Conservation (phyloP, 1,140 invertebrate genomes). For the Drosophila eugracilis region DNA sequence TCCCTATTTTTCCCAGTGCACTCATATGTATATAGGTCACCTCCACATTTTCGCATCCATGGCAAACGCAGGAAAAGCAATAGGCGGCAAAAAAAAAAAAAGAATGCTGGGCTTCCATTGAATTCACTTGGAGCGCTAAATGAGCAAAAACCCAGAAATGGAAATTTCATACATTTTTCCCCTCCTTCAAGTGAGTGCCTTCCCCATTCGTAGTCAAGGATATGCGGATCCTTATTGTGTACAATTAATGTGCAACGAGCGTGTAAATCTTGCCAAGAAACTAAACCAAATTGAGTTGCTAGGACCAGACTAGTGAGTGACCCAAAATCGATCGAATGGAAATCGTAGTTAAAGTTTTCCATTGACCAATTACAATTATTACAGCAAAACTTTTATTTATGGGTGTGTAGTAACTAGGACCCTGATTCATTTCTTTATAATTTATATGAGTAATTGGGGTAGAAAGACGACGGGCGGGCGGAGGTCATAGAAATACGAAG, state of each 20-base stretch:
- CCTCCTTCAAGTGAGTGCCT: neutral
- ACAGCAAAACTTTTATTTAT: constrained; percentile 76
- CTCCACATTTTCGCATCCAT: constrained; percentile 38
- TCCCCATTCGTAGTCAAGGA: constrained; percentile 61
- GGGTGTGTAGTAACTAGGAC: constrained; percentile 10
- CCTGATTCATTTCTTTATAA: constrained; percentile 79
- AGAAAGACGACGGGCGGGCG: neutral
- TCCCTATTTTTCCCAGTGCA: constrained; percentile 12
- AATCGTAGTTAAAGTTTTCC: constrained; percentile 55
- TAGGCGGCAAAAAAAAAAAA: constrained; percentile 30
- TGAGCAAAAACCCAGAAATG: constrained; percentile 59
- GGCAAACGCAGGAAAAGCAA: constrained; percentile 43
- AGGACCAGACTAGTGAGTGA: constrained; percentile 49
- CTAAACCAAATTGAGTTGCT: constrained; percentile 49
- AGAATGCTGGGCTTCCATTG: constrained; percentile 67
- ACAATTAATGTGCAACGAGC: constrained; percentile 80
- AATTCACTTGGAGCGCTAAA: constrained; percentile 61
- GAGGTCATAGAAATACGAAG: no score
- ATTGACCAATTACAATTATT: constrained; percentile 77
- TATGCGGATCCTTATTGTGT: constrained; percentile 62
- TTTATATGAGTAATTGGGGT: constrained; percentile 74
- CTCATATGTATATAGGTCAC: constrained; percentile 44
- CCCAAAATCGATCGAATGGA: constrained; percentile 62
- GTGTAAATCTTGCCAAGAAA: constrained; percentile 72
- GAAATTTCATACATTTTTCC: constrained; percentile 74